phyloP scores from a whole-genome alignment of 2,113 vertebrate species.

The Pelecanus crispus region DNA sequence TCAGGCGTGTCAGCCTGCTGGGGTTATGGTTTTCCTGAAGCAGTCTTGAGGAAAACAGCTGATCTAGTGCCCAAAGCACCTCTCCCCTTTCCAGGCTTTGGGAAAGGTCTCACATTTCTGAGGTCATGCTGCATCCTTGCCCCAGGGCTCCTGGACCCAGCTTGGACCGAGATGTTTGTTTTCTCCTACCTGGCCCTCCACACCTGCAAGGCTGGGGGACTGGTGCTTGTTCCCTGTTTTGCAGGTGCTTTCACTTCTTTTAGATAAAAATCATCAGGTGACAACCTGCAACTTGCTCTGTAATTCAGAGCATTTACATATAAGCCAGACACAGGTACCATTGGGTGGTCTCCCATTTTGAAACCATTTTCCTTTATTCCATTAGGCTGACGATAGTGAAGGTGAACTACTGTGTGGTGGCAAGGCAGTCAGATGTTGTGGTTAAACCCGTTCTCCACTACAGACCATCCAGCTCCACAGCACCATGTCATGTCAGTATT shows the following conservation, averaged over 20 bases:
- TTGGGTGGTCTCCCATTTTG: neutral
- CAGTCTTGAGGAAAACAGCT: neutral
- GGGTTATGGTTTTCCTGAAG: neutral
- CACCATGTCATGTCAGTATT: neutral
- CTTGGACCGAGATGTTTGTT: neutral
- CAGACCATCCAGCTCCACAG: neutral
- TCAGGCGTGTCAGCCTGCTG: neutral
- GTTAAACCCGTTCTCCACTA: neutral
- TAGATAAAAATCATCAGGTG: neutral
- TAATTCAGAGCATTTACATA: neutral
- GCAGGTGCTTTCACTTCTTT: neutral
- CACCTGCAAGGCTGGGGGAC: neutral
- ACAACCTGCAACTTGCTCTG: neutral
- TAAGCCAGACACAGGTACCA: neutral
- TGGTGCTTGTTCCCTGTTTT: neutral
- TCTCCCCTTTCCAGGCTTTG: neutral
- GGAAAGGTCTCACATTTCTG: neutral
- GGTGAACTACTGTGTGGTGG: neutral
- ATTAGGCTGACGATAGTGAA: neutral
- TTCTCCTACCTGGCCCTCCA: neutral
- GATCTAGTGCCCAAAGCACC: neutral
- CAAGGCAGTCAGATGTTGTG: neutral
- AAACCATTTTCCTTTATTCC: neutral
- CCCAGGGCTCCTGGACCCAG: neutral
- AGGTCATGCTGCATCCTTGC: neutral